Evolutionary conservation across 2,888 invertebrate species (phyloP).

Genomic region (Temnothorax ravouxi): DNA sequence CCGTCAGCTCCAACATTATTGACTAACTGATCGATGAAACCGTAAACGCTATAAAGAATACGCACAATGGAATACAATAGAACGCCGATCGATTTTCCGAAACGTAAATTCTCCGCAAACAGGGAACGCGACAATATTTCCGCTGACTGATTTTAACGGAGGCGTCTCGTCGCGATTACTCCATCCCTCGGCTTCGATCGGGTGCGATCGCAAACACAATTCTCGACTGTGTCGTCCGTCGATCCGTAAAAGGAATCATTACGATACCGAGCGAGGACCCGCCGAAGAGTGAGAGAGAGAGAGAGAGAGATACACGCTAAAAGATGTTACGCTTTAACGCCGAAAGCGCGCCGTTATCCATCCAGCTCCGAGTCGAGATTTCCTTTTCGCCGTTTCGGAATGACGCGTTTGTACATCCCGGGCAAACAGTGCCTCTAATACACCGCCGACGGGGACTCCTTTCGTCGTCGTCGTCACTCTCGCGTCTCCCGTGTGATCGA

Average conservation of each 20-base stretch:
- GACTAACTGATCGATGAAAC: conserved; percentile 6
- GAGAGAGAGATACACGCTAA: not conserved
- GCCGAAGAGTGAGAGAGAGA: not conserved
- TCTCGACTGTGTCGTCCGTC: not conserved
- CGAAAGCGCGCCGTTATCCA: not conserved
- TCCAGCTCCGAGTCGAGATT: conserved; percentile 2
- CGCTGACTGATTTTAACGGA: conserved; percentile 8
- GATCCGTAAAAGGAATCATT: not conserved
- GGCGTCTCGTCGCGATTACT: not conserved
- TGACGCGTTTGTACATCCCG: conserved; percentile 4
- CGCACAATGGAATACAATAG: not conserved
- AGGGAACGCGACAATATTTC: conserved; percentile 1
- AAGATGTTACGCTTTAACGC: not conserved
- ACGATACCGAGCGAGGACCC: not conserved
- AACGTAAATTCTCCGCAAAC: conserved; percentile 12
- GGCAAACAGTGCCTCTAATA: conserved; percentile 34
- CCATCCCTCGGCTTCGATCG: not conserved
- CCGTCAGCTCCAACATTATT: not conserved
- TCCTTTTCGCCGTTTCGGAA: conserved; percentile 10
- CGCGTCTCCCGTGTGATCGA: conserved; percentile 55
- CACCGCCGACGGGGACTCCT: conserved; percentile 6
- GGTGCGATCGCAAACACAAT: not conserved
- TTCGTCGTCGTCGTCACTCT: conserved; percentile 21
- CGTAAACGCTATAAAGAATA: not conserved
- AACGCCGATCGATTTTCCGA: not conserved